phyloP scores from a whole-genome alignment of 2,888 invertebrate species.

The Eilema depressum region DNA sequence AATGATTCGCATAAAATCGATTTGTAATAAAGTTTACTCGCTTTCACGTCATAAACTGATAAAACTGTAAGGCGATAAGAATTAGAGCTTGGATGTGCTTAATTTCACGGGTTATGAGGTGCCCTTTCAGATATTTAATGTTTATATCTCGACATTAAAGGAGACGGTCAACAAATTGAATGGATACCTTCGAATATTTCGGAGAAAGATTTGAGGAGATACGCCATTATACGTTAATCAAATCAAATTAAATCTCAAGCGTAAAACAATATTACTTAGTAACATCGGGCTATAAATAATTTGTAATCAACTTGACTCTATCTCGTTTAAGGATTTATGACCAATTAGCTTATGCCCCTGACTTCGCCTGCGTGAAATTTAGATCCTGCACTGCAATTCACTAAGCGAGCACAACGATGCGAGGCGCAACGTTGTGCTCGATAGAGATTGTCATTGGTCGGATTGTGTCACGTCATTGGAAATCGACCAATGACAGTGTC shows the following conservation, averaged over 20 bases:
- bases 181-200: constrained; percentile 62
- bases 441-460: too few relatives aligned
- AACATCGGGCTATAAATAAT: not conserved
- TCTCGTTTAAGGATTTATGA: not conserved
- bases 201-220: constrained; percentile 53
- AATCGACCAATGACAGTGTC: too few relatives aligned
- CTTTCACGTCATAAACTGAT: constrained; percentile 52
- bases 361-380: too few relatives aligned
- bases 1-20: constrained; percentile 43
- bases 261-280: not conserved
- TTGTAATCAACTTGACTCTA: not conserved
- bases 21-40: constrained; percentile 47
- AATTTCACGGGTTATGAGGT: constrained; percentile 76
- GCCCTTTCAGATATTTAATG: constrained; percentile 76
- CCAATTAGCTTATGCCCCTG: too few relatives aligned
- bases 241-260: not conserved
- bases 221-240: not conserved
- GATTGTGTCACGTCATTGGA: too few relatives aligned
- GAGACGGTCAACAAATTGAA: constrained; percentile 81
- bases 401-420: too few relatives aligned
- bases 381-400: too few relatives aligned
- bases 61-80: constrained; percentile 60
- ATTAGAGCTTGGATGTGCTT: constrained; percentile 58
- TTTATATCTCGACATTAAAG: constrained; percentile 70
- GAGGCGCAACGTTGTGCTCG: too few relatives aligned